Conservation (phyloP, 1,140 invertebrate genomes). For the Tachypleus tridentatus region DNA sequence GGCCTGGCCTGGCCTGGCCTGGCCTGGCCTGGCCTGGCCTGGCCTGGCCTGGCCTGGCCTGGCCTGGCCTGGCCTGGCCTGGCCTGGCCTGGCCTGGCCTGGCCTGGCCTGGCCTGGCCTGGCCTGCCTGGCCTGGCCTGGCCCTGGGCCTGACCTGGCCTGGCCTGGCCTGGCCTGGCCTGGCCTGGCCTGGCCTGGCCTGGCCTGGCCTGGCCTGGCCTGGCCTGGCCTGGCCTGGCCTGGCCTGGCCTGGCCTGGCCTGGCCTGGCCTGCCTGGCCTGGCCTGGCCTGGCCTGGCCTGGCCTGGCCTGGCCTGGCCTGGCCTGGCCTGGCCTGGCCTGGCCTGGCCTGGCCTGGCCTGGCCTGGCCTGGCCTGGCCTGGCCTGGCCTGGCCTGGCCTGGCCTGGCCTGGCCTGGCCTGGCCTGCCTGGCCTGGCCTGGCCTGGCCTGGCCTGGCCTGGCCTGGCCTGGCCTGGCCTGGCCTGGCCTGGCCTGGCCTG, state of each 20-base stretch:
- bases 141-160: conserved; percentile 24
- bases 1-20: conserved; percentile 25
- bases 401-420: conserved; percentile 23
- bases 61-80: conserved; percentile 18
- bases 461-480: conserved; percentile 26
- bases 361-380: conserved; percentile 21
- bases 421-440: too few relatives aligned
- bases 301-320: conserved; percentile 22
- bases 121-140: too few relatives aligned
- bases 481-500: conserved; percentile 26
- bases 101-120: conserved; percentile 22
- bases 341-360: conserved; percentile 18
- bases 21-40: conserved; percentile 22
- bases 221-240: conserved; percentile 24
- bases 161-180: conserved; percentile 25
- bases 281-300: conserved; percentile 25
- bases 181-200: conserved; percentile 22
- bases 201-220: conserved; percentile 25
- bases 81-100: conserved; percentile 24
- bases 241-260: conserved; percentile 24
- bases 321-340: conserved; percentile 25
- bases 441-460: conserved; percentile 23
- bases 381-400: conserved; percentile 17
- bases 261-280: too few relatives aligned
- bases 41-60: conserved; percentile 25